Conservation (phyloP, 2,888 invertebrate species). For the Hipparchia semele region DNA sequence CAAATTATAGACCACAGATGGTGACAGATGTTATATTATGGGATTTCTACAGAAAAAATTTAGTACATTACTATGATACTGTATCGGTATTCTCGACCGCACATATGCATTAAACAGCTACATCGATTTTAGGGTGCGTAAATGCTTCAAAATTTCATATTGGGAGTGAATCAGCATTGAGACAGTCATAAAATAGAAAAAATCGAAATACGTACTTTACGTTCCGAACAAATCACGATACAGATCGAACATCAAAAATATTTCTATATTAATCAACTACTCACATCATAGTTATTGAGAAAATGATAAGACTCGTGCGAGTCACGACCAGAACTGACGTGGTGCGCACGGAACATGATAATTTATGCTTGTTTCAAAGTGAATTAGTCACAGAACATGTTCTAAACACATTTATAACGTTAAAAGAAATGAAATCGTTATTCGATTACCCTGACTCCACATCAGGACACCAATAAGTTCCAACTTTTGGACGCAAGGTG, state of each 20-base stretch:
- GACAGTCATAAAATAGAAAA: conserved; percentile 66
- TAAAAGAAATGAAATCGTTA: neutral
- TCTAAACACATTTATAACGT: conserved; percentile 2
- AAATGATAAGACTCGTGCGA: conserved; percentile 63
- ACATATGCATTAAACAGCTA: conserved; percentile 73
- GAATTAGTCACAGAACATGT: conserved; percentile 18
- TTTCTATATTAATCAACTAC: conserved; percentile 75
- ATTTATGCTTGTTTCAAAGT: conserved; percentile 19
- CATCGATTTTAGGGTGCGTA: conserved; percentile 75
- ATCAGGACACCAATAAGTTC: too few species aligned
- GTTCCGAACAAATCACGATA: conserved; percentile 75
- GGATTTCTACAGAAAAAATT: conserved; percentile 78
- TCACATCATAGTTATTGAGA: conserved; percentile 67
- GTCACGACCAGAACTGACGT: conserved; percentile 48
- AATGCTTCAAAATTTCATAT: conserved; percentile 77
- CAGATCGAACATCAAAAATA: conserved; percentile 80
- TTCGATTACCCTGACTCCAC: neutral
- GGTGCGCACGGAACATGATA: conserved; percentile 11
- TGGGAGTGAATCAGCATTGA: conserved; percentile 62
- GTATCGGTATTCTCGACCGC: conserved; percentile 79
- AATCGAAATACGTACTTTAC: conserved; percentile 65
- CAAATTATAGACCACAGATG: conserved; percentile 80
- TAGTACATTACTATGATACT: conserved; percentile 75
- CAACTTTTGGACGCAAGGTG: too few species aligned
- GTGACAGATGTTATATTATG: conserved; percentile 75